phyloP scores from a whole-genome alignment of 2,113 vertebrate genomes.

The Rhinolophus ferrumequinum region DNA sequence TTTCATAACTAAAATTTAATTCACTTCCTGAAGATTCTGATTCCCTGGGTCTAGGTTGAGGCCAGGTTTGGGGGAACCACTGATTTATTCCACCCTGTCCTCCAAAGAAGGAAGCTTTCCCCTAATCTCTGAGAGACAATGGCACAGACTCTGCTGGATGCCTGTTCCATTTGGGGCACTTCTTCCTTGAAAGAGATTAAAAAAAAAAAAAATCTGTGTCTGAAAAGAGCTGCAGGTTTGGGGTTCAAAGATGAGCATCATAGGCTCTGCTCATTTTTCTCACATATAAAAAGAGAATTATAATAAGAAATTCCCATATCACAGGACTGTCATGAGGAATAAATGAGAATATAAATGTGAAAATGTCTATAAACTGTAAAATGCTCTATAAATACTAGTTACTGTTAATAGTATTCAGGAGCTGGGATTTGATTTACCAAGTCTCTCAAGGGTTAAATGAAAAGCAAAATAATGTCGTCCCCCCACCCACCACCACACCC shows the following conservation, averaged over 20 bases:
- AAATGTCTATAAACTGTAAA: background rate
- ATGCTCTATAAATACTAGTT: background rate
- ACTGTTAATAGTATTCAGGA: background rate
- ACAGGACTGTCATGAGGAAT: background rate
- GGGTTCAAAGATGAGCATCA: background rate
- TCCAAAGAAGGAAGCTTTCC: background rate
- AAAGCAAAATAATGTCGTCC: background rate
- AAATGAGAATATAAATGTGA: background rate
- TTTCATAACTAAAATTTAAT: background rate
- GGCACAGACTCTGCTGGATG: background rate
- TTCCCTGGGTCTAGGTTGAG: background rate
- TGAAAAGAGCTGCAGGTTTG: background rate
- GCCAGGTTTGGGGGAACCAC: background rate
- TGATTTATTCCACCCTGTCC: background rate
- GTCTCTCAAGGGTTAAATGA: background rate
- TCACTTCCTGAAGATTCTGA: background rate
- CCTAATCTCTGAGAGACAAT: slow-evolving; percentile 2
- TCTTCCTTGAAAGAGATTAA: slow-evolving; percentile 24
- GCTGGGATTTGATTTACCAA: background rate
- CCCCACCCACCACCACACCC: background rate
- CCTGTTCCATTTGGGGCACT: background rate
- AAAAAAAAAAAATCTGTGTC: background rate
- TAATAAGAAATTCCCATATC: background rate
- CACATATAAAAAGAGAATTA: background rate
- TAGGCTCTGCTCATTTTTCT: slow-evolving; percentile 33